Evolutionary conservation across 2,797 vertebrate genomes (phyloP).

Genomic region (Miichthys miiuy): DNA sequence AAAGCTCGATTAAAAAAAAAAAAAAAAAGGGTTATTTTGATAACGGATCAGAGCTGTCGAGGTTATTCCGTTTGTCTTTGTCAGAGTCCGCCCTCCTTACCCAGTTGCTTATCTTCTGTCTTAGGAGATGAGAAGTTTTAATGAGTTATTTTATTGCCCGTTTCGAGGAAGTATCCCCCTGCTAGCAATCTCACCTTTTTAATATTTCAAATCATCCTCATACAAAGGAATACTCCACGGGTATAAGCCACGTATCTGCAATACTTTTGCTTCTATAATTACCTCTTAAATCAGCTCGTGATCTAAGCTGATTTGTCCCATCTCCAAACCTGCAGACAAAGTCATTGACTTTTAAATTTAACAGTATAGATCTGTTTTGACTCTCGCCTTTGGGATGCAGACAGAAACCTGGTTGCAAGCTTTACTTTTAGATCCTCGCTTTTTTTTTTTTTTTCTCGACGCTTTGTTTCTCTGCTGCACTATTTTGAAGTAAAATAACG

Average conservation of each 20-base stretch:
- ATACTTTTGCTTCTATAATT: slow-evolving; percentile 66
- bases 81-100: slow-evolving; percentile 55
- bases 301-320: slow-evolving; percentile 40
- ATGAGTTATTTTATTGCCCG: slow-evolving; percentile 83
- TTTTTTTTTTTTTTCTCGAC: neutral
- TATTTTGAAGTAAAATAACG: slow-evolving; percentile 44
- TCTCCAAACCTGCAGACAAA: slow-evolving; percentile 40
- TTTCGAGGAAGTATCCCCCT: slow-evolving; percentile 67
- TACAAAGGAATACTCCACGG: slow-evolving; percentile 53
- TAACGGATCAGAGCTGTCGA: slow-evolving; percentile 58
- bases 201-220: slow-evolving; percentile 70
- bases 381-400: slow-evolving; percentile 24
- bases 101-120: slow-evolving; percentile 77
- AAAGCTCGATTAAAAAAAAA: slow-evolving; percentile 52
- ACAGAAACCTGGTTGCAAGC: neutral
- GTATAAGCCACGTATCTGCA: slow-evolving; percentile 52
- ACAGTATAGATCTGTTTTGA: slow-evolving; percentile 33
- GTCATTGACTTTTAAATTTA: slow-evolving; percentile 43
- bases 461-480: slow-evolving; percentile 4
- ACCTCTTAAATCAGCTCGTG: slow-evolving; percentile 50
- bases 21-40: slow-evolving; percentile 50
- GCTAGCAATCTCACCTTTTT: slow-evolving; percentile 71
- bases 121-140: slow-evolving; percentile 79
- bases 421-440: slow-evolving; percentile 5
- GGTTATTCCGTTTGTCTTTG: slow-evolving; percentile 73